Base-by-base conservation (phyloP, 1,140 invertebrate species). In the Aphis craccivora region DNA sequence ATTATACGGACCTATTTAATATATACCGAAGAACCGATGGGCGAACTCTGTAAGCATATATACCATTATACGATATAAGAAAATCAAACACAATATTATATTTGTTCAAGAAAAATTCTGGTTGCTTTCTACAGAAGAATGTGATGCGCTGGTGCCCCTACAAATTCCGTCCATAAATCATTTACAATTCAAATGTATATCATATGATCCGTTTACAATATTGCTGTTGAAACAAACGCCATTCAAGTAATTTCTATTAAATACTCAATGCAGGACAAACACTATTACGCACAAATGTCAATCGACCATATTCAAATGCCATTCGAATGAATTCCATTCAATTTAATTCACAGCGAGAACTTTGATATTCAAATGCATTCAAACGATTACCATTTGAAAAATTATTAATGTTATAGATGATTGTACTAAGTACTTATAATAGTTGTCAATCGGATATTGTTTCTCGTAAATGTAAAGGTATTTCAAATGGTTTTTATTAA, bases 61-160 rank as follows among this genome's bases (percentile, higher is more conserved):
- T 76, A n/a, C n/a, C n/a, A 35, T n/a, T 76, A 76, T 76, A n/a
- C 18, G 48, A 51, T 76, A 76, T n/a, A 76, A n/a, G 30, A 18
- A n/a, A 76, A 76, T 76, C 37, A 43, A 84, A 84, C 83, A 84
- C 83, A 43, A 84, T 84, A 84, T 76, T 76, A n/a, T 76, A 18
- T 84, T 40, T 40, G 37, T 40, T 22, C 9, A 11, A 40, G 83
- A 84, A 84, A 40, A 84, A 40, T 43, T 84, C 83, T 51, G 40
- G n/a, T 88, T 48, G 48, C 87, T 88, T 88, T 88, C 87, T 88
- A 88, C 48, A n/a, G 48, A 88, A 88, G 87, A 88, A 88, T 88
- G 87, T 37, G 45, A 53, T 48, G 45, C 43, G 37, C 37, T 40
- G 37, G 3, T 45, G 86, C 87, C 51, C 22, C 87, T 1, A 88